Evolutionary conservation across 1,140 invertebrate species (phyloP).

Genomic region (Caenorhabditis latens): DNA sequence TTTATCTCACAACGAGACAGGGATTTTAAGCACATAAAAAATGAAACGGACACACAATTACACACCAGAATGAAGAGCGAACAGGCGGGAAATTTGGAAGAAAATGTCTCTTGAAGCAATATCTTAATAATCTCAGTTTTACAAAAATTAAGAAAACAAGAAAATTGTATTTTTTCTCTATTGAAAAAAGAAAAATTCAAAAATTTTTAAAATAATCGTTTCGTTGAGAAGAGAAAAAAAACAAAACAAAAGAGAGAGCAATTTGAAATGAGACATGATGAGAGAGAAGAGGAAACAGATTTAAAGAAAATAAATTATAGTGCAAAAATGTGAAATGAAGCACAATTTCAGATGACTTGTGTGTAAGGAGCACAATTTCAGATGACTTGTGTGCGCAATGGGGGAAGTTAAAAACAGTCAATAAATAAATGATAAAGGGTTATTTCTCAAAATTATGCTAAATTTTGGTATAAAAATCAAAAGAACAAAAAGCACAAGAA

Average conservation of each 20-base stretch:
- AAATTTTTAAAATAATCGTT: neutral
- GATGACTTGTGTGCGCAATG: conserved; percentile 1
- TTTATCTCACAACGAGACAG: conserved; percentile 44
- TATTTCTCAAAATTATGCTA: conserved; percentile 25
- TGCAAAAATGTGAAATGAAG: neutral
- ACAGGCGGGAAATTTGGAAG: conserved; percentile 43
- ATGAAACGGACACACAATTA: conserved; percentile 26
- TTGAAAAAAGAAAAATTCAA: conserved; percentile 1
- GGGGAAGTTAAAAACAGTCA: neutral
- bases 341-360: too few species aligned
- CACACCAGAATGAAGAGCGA: conserved; percentile 30
- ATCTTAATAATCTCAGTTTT: conserved; percentile 10
- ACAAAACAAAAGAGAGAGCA: conserved; percentile 14
- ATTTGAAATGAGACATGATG: conserved; percentile 53
- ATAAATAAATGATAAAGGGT: conserved; percentile 22
- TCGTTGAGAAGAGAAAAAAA: conserved; percentile 28
- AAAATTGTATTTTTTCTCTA: conserved; percentile 12
- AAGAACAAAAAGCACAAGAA: conserved; percentile 32
- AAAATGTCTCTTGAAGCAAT: conserved; percentile 38
- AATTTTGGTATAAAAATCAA: neutral
- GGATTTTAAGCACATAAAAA: conserved; percentile 51
- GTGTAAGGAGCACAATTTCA: neutral
- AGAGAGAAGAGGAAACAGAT: neutral
- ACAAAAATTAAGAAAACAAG: neutral
- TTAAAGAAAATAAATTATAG: conserved; percentile 34